phyloP scores from a whole-genome alignment of 2,113 vertebrate species.

The Galbula dea region DNA sequence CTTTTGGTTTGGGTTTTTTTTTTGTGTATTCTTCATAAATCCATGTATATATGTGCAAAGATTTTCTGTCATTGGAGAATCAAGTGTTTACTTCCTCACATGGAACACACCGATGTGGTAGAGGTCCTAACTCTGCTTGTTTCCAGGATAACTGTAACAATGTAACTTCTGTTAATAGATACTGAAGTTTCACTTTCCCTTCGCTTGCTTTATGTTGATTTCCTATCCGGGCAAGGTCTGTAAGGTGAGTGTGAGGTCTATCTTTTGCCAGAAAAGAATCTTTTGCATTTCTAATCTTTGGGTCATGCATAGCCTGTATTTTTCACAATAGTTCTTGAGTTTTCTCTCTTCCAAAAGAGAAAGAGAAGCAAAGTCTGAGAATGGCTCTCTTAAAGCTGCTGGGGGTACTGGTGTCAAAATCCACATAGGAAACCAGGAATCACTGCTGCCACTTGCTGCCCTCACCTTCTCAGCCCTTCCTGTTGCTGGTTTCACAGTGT shows the following conservation, averaged over 20 bases:
- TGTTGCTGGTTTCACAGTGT: fast-evolving
- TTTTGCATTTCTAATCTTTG: not conserved
- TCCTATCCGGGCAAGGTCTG: not conserved
- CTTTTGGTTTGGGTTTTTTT: fast-evolving
- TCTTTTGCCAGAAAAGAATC: not conserved
- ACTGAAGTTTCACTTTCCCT: not conserved
- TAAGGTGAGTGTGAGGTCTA: not conserved
- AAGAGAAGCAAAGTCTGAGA: not conserved
- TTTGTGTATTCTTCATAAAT: not conserved
- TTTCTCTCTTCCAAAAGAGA: not conserved
- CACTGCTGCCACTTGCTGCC: not conserved
- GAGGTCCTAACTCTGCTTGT: not conserved
- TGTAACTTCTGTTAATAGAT: not conserved
- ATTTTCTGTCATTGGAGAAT: not conserved
- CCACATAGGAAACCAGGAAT: not conserved
- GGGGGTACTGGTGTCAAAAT: not conserved
- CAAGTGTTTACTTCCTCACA: not conserved
- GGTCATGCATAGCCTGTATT: not conserved
- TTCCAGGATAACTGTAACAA: not conserved
- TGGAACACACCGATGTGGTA: not conserved
- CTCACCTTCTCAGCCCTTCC: fast-evolving
- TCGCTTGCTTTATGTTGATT: not conserved
- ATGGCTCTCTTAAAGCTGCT: not conserved
- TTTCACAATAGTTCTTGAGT: not conserved
- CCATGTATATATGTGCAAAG: fast-evolving